Evolutionary conservation across 2,113 vertebrate species (phyloP), one percentile per base, ranked within the genome.

Genomic region (Dolichotis patagonum): DNA sequence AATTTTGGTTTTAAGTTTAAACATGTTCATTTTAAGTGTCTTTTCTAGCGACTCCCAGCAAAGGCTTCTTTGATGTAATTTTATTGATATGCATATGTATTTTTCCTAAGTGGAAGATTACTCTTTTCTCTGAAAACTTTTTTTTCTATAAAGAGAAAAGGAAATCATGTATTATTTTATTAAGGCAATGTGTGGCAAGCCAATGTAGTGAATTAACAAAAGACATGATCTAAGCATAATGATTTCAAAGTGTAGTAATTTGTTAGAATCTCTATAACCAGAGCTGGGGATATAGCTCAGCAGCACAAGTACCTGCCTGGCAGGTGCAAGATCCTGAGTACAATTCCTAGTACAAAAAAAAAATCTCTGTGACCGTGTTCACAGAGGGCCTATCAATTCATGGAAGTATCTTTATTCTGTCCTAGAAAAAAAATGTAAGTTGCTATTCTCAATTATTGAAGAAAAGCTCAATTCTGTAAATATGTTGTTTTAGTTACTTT

Each of bases 161-260:
- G 52, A 46, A 54, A 16, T 17, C 16, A 67, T 16, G 20, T 52
- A 54, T 65, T 73, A 65, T 87, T 83, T 97, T 58, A 87, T 91
- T 93, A 96, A 82, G 62, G 84, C 81, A 94, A 69, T 5, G 35
- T 90, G 86, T 85, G 35, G 85, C 4, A 86, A 75, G 19, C 30
- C 56, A 89, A 85, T 63, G 4, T 73, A 3, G 13, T 84, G 22
- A 96, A 84, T 96, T 94, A 97, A 91, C 65, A 89, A 93, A 73
- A 56, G 13, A 12, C 9, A 20, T 65, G 5, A 7, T 52, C 35
- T 28, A 5, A 65, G 16, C 35, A 41, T 82, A 32, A 81, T 67
- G 46, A 13, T 86, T 87, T 24, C 20, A 77, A 92, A 88, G 30
- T 58, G 0, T 7, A 73, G 26, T 88, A 35, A 87, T 88, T 97